Base-by-base conservation (phyloP, 2,113 vertebrate genomes). In the Galemys pyrenaicus region DNA sequence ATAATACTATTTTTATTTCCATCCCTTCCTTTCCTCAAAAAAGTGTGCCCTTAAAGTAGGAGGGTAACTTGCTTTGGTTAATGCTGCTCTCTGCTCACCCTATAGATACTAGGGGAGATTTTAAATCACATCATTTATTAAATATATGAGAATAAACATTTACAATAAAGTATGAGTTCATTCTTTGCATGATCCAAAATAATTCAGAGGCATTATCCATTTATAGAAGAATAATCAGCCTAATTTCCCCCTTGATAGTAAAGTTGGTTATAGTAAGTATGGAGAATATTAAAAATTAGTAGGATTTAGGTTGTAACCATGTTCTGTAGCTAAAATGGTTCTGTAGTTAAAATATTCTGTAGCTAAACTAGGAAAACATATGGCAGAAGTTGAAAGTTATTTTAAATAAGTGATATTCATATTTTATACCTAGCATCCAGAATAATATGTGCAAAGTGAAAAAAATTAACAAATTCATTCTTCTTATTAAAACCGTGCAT, bases 371-470 rank as follows among this genome's bases (percentile, higher is more conserved):
- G 44, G 19, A 49, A 65, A 85, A 67, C 35, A 62, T 2, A 70
- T 46, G 67, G 32, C 60, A 75, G 81, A 87, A 2, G 26, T 86
- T 74, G 3, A 77, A 39, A 88, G 22, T 85, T 86, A 22, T 64
- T 64, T 56, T n/a, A n/a, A n/a, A 26, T 94, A 17, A 26, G 19
- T 86, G 94, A 75, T 80, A 44, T 54, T 93, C 30, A 35, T 80
- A 62, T 89, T 91, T 93, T 83, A 89, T 46, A 82, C 4, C 68
- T 46, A 58, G 11, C 17, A 75, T 91, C 81, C 51, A 93, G 19
- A 82, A 37, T 92, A 70, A 39, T 74, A 68, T 51, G 74, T 74
- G 26, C 20, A 56, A 75, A 83, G 30, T 54, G 49, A 22, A 22
- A 32, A 74, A 65, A 46, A 22, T n/a, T 46, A 56, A 20, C 6